Percentiles rank a stretch among this genome's conserved stretches.
These are phyloP conservation scores for Amphiduros pacificus DNA, from an alignment of 2,888 invertebrate genomes.

Conservation along the genomic window DNA sequence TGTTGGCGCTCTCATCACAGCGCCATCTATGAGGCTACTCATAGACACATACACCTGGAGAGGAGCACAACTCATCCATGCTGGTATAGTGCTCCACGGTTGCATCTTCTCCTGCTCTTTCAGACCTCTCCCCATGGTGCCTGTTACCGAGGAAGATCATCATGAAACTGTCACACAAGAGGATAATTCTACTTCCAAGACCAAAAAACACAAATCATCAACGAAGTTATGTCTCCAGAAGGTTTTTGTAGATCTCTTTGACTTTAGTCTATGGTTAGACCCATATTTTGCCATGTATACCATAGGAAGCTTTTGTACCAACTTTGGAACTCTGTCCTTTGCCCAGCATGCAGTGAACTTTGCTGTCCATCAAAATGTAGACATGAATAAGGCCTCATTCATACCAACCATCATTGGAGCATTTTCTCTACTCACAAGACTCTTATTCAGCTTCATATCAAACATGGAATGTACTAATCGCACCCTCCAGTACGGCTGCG, in stretches of 20 bases:
- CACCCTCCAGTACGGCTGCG: too few relatives aligned
- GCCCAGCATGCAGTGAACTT: neutral
- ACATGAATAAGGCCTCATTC: neutral
- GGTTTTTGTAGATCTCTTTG: neutral
- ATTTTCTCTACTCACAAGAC: neutral
- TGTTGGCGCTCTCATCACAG: neutral
- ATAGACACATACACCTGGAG: neutral
- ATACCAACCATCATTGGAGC: neutral
- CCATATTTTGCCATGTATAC: too few relatives aligned
- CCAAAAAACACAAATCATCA: too few relatives aligned
- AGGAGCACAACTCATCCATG: neutral
- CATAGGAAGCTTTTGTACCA: too few relatives aligned
- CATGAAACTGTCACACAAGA: too few relatives aligned
- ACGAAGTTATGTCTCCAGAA: too few relatives aligned
- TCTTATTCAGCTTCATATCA: neutral
- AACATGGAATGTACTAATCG: neutral
- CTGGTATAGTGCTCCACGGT: neutral
- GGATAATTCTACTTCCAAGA: too few relatives aligned
- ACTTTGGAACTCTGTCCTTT: too few relatives aligned
- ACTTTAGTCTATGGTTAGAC: too few relatives aligned
- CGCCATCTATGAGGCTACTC: neutral
- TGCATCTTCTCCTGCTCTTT: neutral
- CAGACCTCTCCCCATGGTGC: neutral
- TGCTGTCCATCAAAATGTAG: neutral
- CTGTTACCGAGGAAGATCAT: neutral